A percentile compares a stretch with the other conserved stretches of the same genome.
Conservation (phyloP, 2,888 invertebrate genomes). For the Sinopyrophorus schimmeli region DNA sequence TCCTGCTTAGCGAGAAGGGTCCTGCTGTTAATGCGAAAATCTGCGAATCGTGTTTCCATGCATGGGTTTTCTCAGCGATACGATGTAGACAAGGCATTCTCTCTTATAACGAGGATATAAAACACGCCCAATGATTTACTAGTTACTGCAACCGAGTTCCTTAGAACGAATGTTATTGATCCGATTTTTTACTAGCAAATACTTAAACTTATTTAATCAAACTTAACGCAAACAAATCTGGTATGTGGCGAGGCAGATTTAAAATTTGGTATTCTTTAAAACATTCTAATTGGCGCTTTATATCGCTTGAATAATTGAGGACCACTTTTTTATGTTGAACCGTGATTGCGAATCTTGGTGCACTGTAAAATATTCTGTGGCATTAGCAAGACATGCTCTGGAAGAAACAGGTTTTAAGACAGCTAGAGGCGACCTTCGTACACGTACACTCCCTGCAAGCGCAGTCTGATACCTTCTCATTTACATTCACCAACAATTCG, state of each 20-base stretch:
- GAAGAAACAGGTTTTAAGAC: conserved; percentile 37
- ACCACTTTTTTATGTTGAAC: no score
- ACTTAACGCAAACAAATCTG: no score
- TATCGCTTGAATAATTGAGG: no score
- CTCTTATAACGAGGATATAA: conserved; percentile 45
- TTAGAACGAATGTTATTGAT: conserved; percentile 41
- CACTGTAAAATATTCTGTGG: conserved; percentile 30
- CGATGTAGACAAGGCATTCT: conserved; percentile 41
- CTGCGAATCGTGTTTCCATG: conserved; percentile 39
- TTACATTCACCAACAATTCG: conserved; percentile 45
- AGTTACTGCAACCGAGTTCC: conserved; percentile 37
- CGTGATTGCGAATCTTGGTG: conserved; percentile 23
- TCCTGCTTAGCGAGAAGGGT: conserved; percentile 42
- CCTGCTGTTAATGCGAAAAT: conserved; percentile 40
- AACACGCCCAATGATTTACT: conserved; percentile 39
- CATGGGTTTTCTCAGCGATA: conserved; percentile 36
- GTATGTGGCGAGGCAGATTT: no score
- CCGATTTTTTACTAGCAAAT: conserved; percentile 33
- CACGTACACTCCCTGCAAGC: conserved; percentile 35
- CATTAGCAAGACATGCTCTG: conserved; percentile 36
- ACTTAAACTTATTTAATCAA: no score
- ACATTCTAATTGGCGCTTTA: no score
- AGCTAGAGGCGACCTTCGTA: conserved; percentile 38
- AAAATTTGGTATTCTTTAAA: no score
- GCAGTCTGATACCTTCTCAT: conserved; percentile 39